Evolutionary conservation across 2,888 invertebrate species (phyloP).

Genomic region (Ophioninae sp.): DNA sequence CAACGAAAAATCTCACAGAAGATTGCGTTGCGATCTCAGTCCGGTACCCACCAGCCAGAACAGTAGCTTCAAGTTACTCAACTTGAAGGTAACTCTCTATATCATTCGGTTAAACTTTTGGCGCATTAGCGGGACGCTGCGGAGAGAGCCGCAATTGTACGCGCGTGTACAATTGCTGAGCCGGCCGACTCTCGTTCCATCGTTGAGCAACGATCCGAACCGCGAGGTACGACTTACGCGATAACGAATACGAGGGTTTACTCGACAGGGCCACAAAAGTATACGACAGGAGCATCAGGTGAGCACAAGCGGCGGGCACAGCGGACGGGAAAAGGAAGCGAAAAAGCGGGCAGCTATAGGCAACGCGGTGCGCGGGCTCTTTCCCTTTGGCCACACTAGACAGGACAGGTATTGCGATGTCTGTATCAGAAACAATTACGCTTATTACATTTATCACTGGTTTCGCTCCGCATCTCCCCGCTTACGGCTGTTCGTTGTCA

Average conservation of each 20-base stretch:
- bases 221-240: not conserved
- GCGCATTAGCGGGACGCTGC: not conserved
- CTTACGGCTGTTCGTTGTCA: slow-evolving; percentile 57
- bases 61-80: slow-evolving; percentile 76
- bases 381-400: slow-evolving; percentile 80
- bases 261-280: slow-evolving; percentile 74
- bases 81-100: slow-evolving; percentile 74
- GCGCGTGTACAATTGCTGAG: not conserved
- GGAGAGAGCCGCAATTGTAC: not conserved
- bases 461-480: slow-evolving; percentile 28
- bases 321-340: slow-evolving; percentile 75
- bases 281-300: slow-evolving; percentile 76
- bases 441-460: slow-evolving; percentile 70
- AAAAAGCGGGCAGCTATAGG: slow-evolving; percentile 81
- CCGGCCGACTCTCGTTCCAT: not conserved
- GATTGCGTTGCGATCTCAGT: slow-evolving; percentile 79
- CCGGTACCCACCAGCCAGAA: slow-evolving; percentile 78
- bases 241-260: not conserved
- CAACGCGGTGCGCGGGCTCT: slow-evolving; percentile 80
- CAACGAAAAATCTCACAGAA: slow-evolving; percentile 78
- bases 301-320: slow-evolving; percentile 74
- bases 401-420: slow-evolving; percentile 81
- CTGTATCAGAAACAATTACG: slow-evolving; percentile 80
- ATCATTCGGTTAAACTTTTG: not conserved
- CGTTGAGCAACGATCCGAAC: no score